These are phyloP conservation scores for Agelas oroides DNA, from an alignment of 37 sponge, comb jelly and placozoan species.

Conservation along the genomic window DNA sequence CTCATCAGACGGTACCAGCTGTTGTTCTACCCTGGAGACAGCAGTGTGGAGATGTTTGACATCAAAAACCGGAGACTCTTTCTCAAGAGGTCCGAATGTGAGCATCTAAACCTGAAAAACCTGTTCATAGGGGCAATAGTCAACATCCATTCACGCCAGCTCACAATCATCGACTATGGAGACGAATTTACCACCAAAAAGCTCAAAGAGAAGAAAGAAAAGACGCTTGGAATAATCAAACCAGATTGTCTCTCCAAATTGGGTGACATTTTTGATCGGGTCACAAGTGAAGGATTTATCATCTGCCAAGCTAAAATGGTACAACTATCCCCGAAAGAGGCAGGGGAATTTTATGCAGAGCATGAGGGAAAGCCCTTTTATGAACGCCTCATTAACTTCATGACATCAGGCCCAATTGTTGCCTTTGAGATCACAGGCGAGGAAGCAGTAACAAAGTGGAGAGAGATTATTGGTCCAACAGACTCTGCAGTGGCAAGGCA, in stretches of 20 bases:
- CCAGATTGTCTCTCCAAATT: constrained; percentile 82
- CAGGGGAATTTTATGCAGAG: constrained; percentile 82
- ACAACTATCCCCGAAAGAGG: constrained; percentile 77
- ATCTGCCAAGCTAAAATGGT: constrained; percentile 88
- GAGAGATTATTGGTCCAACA: constrained; percentile 79
- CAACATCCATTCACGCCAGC: constrained; percentile 91
- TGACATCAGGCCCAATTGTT: constrained; percentile 84
- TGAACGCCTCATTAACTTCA: constrained; percentile 63
- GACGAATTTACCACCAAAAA: constrained; percentile 88
- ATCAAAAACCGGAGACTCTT: constrained; percentile 88
- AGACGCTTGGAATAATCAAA: constrained; percentile 86
- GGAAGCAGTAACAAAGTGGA: constrained; percentile 69
- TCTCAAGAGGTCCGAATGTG: constrained; percentile 78
- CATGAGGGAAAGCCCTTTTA: constrained; percentile 75
- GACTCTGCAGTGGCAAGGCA: constrained; percentile 77
- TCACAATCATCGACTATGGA: constrained; percentile 86
- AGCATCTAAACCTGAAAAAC: constrained; percentile 69
- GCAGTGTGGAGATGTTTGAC: constrained; percentile 92
- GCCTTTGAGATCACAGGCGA: constrained; percentile 87
- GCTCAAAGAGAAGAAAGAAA: constrained; percentile 78
- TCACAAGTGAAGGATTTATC: constrained; percentile 59
- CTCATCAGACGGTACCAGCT: constrained; percentile 90
- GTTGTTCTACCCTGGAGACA: constrained; percentile 81
- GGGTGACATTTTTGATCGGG: constrained; percentile 75
- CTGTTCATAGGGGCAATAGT: constrained; percentile 89